Percentiles rank a stretch among this genome's conserved stretches.
phyloP scores from a whole-genome alignment of 2,888 invertebrate genomes.

The Chrysotoxum bicinctum region DNA sequence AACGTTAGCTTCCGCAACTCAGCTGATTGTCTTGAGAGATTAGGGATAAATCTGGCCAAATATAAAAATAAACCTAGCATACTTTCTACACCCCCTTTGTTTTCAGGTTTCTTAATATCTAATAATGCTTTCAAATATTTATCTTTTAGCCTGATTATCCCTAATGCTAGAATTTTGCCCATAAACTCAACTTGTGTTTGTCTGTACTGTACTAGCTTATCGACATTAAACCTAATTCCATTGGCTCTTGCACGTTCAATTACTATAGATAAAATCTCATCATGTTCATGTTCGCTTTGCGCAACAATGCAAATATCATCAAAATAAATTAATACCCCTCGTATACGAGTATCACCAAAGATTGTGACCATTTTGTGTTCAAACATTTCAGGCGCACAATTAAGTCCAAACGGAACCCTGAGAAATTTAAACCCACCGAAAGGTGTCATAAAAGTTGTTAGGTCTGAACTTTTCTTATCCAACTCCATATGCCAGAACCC shows the following conservation, averaged over 20 bases:
- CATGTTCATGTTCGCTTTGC: too few relatives aligned
- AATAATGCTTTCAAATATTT: slow-evolving; percentile 45
- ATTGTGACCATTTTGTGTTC: too few relatives aligned
- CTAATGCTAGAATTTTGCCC: slow-evolving; percentile 73
- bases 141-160: slow-evolving; percentile 57
- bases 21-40: slow-evolving; percentile 37
- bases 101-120: slow-evolving; percentile 30
- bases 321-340: too few relatives aligned
- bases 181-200: slow-evolving; percentile 73
- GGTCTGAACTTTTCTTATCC: too few relatives aligned
- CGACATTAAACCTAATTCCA: slow-evolving; percentile 73
- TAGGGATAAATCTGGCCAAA: slow-evolving; percentile 70
- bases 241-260: background rate
- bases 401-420: too few relatives aligned
- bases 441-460: too few relatives aligned
- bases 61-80: slow-evolving; percentile 67
- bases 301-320: too few relatives aligned
- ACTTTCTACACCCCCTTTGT: slow-evolving; percentile 45
- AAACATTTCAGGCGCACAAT: too few relatives aligned
- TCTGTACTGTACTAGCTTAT: slow-evolving; percentile 74
- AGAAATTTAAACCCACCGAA: too few relatives aligned
- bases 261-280: too few relatives aligned
- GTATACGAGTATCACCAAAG: too few relatives aligned
- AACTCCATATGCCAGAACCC: background rate
- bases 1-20: slow-evolving; percentile 38